Conservation (phyloP, 2,113 vertebrate species). For the Pavo muticus region DNA sequence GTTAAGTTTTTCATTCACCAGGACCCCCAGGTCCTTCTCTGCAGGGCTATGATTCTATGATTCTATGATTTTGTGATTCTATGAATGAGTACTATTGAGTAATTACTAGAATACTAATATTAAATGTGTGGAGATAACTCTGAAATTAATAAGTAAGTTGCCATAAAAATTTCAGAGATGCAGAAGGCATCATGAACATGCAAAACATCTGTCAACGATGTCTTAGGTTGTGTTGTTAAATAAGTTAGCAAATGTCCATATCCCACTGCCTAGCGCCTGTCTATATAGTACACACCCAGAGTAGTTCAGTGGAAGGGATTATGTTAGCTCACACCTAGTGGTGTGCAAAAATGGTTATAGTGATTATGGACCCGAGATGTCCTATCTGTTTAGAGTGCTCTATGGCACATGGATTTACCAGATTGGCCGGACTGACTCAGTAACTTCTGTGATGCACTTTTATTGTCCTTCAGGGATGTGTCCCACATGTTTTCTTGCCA, state of each 20-base stretch:
- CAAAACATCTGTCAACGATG: not conserved
- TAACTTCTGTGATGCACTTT: not conserved
- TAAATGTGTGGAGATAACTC: not conserved
- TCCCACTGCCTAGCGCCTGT: not conserved
- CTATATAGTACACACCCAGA: not conserved
- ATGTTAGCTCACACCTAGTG: not conserved
- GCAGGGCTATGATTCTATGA: too few relatives aligned
- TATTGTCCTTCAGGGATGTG: not conserved
- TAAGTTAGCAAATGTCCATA: not conserved
- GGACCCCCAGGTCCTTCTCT: too few relatives aligned
- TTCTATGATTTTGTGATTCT: too few relatives aligned
- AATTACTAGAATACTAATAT: not conserved
- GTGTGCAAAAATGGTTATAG: rapidly evolving
- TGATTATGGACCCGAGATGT: not conserved
- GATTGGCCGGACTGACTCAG: not conserved
- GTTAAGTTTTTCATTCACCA: too few relatives aligned
- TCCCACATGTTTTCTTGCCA: not conserved
- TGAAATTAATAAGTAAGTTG: not conserved
- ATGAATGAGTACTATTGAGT: not conserved
- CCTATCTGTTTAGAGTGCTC: not conserved
- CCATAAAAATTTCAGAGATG: not conserved
- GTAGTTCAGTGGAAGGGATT: not conserved
- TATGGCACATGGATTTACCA: not conserved
- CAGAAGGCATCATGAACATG: not conserved
- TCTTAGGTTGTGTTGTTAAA: not conserved